A percentile compares a stretch with the other conserved stretches of the same genome.
Conservation (phyloP, 2,797 vertebrate species). For the Enteromius mattozi region DNA sequence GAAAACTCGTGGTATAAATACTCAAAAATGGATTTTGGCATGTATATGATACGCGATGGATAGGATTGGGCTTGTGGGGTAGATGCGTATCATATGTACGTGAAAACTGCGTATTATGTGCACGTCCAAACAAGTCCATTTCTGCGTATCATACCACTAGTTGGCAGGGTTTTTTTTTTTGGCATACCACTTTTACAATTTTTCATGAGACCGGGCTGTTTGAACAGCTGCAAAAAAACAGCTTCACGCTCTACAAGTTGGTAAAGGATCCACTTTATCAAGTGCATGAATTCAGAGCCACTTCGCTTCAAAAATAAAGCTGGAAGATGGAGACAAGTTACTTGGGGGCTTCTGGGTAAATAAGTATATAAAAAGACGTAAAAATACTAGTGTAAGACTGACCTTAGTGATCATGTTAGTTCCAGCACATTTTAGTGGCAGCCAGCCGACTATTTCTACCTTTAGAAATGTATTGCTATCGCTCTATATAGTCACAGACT, state of each 20-base stretch:
- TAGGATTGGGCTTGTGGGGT: too few species aligned
- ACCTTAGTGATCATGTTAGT: conserved; percentile 17
- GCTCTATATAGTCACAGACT: conserved; percentile 22
- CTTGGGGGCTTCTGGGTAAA: conserved; percentile 9
- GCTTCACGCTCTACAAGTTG: conserved; percentile 49
- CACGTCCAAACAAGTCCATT: too few species aligned
- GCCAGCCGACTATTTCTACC: not conserved
- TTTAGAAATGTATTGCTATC: conserved; percentile 11
- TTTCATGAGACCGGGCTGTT: too few species aligned
- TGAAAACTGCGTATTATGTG: too few species aligned
- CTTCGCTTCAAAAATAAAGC: conserved; percentile 27
- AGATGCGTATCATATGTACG: too few species aligned
- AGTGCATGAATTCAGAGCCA: conserved; percentile 69
- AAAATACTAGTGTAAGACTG: conserved; percentile 28
- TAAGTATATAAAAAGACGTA: conserved; percentile 42
- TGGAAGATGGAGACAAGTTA: conserved; percentile 52
- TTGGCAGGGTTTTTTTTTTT: too few species aligned
- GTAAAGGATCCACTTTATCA: conserved; percentile 61
- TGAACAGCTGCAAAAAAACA: conserved; percentile 57
- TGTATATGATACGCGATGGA: too few species aligned
- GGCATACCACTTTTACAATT: too few species aligned
- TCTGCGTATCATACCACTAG: too few species aligned
- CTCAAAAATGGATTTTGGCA: too few species aligned
- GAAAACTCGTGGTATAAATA: too few species aligned
- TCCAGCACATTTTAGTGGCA: conserved; percentile 24